These are phyloP conservation scores for Myripristis jacobus DNA, from an alignment of 2,797 vertebrate species.

Conservation along the genomic window DNA sequence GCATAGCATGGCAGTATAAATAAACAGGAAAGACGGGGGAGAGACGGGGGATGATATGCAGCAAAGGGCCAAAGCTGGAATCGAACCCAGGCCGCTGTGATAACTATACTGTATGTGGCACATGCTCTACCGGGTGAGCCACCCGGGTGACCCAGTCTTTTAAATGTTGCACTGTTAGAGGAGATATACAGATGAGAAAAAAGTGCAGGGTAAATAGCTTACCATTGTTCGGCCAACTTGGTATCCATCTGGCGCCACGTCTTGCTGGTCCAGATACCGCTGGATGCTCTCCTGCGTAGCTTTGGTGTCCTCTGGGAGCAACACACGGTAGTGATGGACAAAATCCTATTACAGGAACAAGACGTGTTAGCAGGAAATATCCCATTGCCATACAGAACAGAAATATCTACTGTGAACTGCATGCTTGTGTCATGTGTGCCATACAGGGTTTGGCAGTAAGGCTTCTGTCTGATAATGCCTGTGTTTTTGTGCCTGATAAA, in stretches of 20 bases:
- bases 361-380: constrained; percentile 2
- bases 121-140: too few relatives aligned
- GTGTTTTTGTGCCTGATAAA: background rate
- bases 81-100: too few relatives aligned
- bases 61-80: too few relatives aligned
- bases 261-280: constrained; percentile 87
- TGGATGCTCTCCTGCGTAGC: constrained; percentile 88
- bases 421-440: background rate
- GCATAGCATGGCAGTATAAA: too few relatives aligned
- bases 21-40: too few relatives aligned
- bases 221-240: constrained; percentile 99
- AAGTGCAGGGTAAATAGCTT: constrained; percentile 30
- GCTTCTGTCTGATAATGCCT: background rate
- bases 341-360: constrained; percentile 87
- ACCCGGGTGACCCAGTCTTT: too few relatives aligned
- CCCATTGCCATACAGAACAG: background rate
- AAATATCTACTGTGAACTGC: background rate
- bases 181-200: background rate
- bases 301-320: constrained; percentile 87
- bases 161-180: background rate
- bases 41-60: too few relatives aligned
- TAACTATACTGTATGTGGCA: too few relatives aligned
- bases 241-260: constrained; percentile 87
- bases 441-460: background rate
- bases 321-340: constrained; percentile 91